Percentiles rank a stretch among this genome's conserved stretches.
Conservation (phyloP, 2,113 vertebrate genomes). For the Saguinus imperator region DNA sequence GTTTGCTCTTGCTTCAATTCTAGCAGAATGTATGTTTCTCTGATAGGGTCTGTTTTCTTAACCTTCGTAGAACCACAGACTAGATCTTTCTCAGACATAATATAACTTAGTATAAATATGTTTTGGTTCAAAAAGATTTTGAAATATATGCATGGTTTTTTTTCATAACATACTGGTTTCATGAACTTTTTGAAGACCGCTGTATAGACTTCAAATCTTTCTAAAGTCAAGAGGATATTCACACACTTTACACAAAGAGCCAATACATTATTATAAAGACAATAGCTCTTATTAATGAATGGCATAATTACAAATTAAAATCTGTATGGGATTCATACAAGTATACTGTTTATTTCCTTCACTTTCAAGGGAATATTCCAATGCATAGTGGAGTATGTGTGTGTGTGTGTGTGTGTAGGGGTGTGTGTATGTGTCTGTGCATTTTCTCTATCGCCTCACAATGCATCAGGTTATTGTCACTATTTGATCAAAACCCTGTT, state of each 20-base stretch:
- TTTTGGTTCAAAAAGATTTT: not conserved
- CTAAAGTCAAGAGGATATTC: not conserved
- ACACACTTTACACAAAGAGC: not conserved
- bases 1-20: not conserved
- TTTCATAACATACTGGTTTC: not conserved
- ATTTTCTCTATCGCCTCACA: not conserved
- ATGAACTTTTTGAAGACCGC: not conserved
- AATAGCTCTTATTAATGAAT: not conserved
- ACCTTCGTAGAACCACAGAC: not conserved
- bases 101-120: not conserved
- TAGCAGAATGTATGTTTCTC: not conserved
- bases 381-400: rapidly evolving
- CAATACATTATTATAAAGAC: not conserved
- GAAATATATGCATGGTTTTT: not conserved
- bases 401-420: no score
- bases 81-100: not conserved
- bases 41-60: not conserved
- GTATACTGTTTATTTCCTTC: not conserved
- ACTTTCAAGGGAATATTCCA: not conserved
- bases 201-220: not conserved
- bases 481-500: not conserved
- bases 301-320: not conserved
- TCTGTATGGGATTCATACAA: not conserved
- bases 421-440: not conserved
- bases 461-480: not conserved